Base-by-base conservation (phyloP, 2,888 invertebrate genomes). In the Rhingia campestris region DNA sequence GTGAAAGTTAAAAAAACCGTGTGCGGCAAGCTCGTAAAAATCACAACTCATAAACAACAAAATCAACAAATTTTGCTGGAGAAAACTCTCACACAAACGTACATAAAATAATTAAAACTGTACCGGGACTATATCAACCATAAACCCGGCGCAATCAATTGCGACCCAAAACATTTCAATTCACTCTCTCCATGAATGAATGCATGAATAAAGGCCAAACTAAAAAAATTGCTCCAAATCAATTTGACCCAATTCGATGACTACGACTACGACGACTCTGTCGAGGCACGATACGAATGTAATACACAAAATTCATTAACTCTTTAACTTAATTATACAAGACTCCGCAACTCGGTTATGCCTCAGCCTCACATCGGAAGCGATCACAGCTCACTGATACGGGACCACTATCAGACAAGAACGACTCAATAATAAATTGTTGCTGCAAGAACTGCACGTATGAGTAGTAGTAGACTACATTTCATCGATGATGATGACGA, bases 341-440 rank as follows among this genome's bases (percentile, higher is more conserved):
- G 32, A 47, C 47, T 35, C 58, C 47, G 58, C 30, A 12, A 61
- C 39, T 58, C 33, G 54, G 37, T 22, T 41, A n/a, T 30, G 41
- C 12, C 35, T 22, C 56, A 10, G 12, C 30, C 33, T 32, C 56
- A 51, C 69, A 66, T 82, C 77, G 79, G 73, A 69, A 82, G 73
- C 77, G 73, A 74, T 82, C 82, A 73, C 73, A 47, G 22, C 4
- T 43, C 72, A 77, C 51, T 73, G 82, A 82, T 82, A 82, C 41
- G 56, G 33, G 12, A 9, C 4, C 43, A 32, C 14, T 76, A 75
- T 61, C 81, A 33, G 47, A 33, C 61, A 45, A 67, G 63, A 77
- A 41, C 43, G 47, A 39, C 59, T 54, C 54, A 32, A 54, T 58
- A 61, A 64, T 58, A 61, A 64, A 61, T 58, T 67, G 61, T 14